phyloP scores from a whole-genome alignment of 2,888 invertebrate species.

The Troides oblongomaculatus region DNA sequence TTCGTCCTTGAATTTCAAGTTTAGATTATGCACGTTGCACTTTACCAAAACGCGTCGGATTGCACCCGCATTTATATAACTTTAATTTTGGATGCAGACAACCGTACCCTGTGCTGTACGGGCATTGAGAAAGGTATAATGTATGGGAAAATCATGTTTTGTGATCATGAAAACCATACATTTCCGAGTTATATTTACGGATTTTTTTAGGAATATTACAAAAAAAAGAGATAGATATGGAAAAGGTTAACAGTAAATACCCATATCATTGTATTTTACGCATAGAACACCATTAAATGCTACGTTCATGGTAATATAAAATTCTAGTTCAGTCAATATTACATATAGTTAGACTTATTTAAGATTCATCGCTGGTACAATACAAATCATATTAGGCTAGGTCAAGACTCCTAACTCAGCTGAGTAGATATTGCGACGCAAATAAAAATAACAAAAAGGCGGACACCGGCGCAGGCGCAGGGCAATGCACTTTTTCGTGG shows the following conservation, averaged over 20 bases:
- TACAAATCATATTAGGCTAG: conserved; percentile 72
- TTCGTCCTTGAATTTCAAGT: conserved; percentile 77
- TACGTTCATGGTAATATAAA: background rate
- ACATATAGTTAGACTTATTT: background rate
- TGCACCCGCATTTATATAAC: conserved; percentile 32
- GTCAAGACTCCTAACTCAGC: conserved; percentile 73
- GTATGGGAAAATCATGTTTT: background rate
- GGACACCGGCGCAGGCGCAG: conserved; percentile 48
- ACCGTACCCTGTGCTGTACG: conserved; percentile 2
- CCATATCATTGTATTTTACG: background rate
- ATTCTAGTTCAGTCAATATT: background rate
- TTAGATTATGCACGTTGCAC: conserved; percentile 68
- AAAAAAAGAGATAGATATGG: background rate
- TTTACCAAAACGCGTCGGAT: conserved; percentile 50
- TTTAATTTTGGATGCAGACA: conserved; percentile 25
- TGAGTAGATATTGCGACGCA: conserved; percentile 58
- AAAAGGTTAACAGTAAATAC: background rate
- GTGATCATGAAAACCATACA: background rate
- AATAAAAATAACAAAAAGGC: conserved; percentile 54
- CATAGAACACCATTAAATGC: background rate
- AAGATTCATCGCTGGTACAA: conserved; percentile 43
- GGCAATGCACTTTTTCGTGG: conserved; percentile 75
- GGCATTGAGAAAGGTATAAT: background rate
- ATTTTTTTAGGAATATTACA: background rate
- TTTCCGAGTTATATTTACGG: too few relatives aligned